Base-by-base conservation (phyloP, 2,113 vertebrate species). In the Corynorhinus townsendii region DNA sequence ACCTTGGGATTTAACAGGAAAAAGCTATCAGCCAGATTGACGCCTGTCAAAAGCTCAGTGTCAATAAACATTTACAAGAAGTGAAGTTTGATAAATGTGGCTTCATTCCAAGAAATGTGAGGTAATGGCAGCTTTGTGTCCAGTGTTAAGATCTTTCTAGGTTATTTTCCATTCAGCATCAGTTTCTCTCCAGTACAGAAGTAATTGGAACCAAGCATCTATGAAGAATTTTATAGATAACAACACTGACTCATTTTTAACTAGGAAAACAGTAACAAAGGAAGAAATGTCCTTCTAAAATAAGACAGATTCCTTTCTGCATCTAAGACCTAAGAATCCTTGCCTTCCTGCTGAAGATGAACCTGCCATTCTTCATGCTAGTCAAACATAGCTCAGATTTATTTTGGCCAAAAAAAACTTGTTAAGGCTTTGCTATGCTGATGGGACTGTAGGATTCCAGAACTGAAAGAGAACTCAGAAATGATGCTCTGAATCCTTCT, bases 11-110 rank as follows among this genome's bases (percentile, higher is more conserved):
- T 93, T 90, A 91, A 71, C 64, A 94, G 88, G 91, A 95, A 93
- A 93, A 90, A 62, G 82, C 87, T 89, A 88, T 88, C 33, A 54
- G 35, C 47, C 87, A 93, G 85, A 96, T 52, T 92, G 95, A 96
- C 82, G 59, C 68, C 79, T 75, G 73, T 96, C 85, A 90, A 86
- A 96, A 79, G 35, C 77, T 92, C 62, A 3, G 3, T 82, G 76
- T 93, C 91, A 91, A 92, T 56, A 96, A 93, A 95, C 90, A 68
- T 90, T 92, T 88, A 66, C 22, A 95, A 80, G 66, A 86, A 85
- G 83, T 35, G 62, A 89, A 71, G 82, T 81, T 95, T 75, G 90
- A n/a, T 75, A 93, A 89, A 35, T 71, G 43, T 90, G 95, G 73
- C 69, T 72, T 84, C 56, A 38, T 88, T 82, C 72, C 71, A 94